phyloP scores from a whole-genome alignment of 2,113 vertebrate genomes.

The Crotophaga sulcirostris region DNA sequence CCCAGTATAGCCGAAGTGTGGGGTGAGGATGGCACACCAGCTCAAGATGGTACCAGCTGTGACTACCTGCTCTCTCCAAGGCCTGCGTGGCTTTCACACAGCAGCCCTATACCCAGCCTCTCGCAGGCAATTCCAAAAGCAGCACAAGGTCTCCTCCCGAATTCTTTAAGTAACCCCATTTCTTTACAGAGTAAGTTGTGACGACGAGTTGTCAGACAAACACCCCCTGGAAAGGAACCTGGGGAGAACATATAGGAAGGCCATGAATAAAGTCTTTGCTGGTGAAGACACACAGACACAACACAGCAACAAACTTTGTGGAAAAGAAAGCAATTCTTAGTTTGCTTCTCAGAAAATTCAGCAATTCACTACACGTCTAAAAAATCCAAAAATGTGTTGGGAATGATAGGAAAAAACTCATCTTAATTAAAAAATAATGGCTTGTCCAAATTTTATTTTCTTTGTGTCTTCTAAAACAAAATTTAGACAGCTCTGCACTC shows the following conservation, averaged over 20 bases:
- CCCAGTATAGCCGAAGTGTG: accelerated
- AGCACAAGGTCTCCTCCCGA: not conserved
- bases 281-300: not conserved
- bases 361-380: not conserved
- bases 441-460: not conserved
- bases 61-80: not conserved
- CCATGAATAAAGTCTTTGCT: not conserved
- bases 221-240: not conserved
- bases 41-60: not conserved
- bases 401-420: not conserved
- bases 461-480: not conserved
- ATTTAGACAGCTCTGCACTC: not conserved
- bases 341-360: not conserved
- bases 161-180: not conserved
- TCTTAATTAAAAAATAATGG: constrained; percentile 1
- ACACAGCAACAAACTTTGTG: not conserved
- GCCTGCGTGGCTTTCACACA: not conserved
- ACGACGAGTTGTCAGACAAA: not conserved
- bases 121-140: not conserved
- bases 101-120: not conserved
- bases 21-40: not conserved
- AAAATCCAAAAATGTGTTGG: not conserved
- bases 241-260: not conserved
- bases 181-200: not conserved
- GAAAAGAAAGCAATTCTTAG: not conserved